A percentile compares a stretch with the other conserved stretches of the same genome.
Evolutionary conservation across 2,797 vertebrate species (phyloP).

Genomic region (Hoplostethus mediterraneus): DNA sequence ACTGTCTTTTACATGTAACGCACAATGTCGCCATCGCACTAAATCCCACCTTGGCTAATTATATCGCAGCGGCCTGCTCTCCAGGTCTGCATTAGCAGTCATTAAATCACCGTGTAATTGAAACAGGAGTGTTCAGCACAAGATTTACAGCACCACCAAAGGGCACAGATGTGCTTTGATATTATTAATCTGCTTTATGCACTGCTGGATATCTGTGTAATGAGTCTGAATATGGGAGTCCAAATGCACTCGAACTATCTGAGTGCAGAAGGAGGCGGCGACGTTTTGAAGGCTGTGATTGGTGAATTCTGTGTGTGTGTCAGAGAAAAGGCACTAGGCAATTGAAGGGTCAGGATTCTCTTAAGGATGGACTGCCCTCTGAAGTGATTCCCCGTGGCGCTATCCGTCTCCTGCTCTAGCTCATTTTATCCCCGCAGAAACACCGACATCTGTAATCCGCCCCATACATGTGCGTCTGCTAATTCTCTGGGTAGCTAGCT

Average conservation of each 20-base stretch:
- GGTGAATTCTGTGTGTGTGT: constrained; percentile 10
- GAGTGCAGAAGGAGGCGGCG: constrained; percentile 1
- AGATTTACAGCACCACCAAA: constrained; percentile 67
- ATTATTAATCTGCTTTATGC: constrained; percentile 70
- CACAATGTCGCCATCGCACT: constrained; percentile 38
- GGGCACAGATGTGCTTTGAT: constrained; percentile 72
- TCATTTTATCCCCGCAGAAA: constrained; percentile 33
- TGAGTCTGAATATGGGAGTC: constrained; percentile 47
- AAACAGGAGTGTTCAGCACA: constrained; percentile 53
- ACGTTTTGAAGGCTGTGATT: constrained; percentile 32
- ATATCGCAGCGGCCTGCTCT: constrained; percentile 46
- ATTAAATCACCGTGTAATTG: constrained; percentile 68
- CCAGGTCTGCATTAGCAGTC: constrained; percentile 64
- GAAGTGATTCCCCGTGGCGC: constrained; percentile 13
- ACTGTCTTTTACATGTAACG: constrained; percentile 40
- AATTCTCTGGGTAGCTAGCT: constrained; percentile 21
- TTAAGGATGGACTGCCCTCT: constrained; percentile 13
- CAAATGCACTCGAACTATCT: constrained; percentile 22
- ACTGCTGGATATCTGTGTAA: constrained; percentile 62
- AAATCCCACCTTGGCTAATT: constrained; percentile 55
- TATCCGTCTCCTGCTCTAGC: constrained; percentile 18
- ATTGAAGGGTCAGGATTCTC: constrained; percentile 33
- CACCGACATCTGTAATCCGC: constrained; percentile 25
- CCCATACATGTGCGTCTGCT: constrained; percentile 38
- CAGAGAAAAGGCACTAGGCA: background rate